Evolutionary conservation across 2,888 invertebrate species (phyloP), one percentile per base, ranked within the genome.

Genomic region (Melieria crassipennis): DNA sequence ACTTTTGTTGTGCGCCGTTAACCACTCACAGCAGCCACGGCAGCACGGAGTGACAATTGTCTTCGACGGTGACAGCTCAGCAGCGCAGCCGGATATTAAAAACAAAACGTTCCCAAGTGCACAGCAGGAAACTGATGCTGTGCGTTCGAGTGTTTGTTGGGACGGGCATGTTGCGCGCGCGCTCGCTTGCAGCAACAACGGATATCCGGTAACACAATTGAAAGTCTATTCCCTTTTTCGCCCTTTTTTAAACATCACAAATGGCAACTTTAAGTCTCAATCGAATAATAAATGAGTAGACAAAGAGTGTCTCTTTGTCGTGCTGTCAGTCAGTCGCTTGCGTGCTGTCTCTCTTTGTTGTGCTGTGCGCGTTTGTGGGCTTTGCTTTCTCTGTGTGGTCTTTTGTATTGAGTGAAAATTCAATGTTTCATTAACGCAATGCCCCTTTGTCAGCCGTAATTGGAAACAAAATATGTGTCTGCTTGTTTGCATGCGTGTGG

Each of bases 131-230:
- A 30, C 30, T 30, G 30, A 30, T 30, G 30, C 30, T 30, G 30
- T 30, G 30, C 30, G 30, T 30, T 30, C 30, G 30, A 30, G 30
- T 30, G 30, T 30, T 30, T 30, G 30, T 30, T 30, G 30, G 30
- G 30, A 30, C 30, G 30, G 30, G 30, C 16, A 16, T 16, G 1
- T 16, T 16, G 16, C 16, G 16, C 16, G 16, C 52, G 52, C 16
- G 16, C 16, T 16, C 16, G 16, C 16, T 16, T 16, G 16, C 16
- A 16, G 16, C 11, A 11, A 52, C 52, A 52, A 7, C 52, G 52
- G 52, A 52, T 52, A 52, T 52, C 52, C 52, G 52, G 52, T 52
- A 52, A n/a, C 13, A 5, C 52, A 52, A 52, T 52, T 52, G 13
- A 5, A 52, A 13, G 11, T 9, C 52, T 5, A 52, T 52, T 52